phyloP scores from a whole-genome alignment of 2,888 invertebrate species.

The Drosophila fungiperda region DNA sequence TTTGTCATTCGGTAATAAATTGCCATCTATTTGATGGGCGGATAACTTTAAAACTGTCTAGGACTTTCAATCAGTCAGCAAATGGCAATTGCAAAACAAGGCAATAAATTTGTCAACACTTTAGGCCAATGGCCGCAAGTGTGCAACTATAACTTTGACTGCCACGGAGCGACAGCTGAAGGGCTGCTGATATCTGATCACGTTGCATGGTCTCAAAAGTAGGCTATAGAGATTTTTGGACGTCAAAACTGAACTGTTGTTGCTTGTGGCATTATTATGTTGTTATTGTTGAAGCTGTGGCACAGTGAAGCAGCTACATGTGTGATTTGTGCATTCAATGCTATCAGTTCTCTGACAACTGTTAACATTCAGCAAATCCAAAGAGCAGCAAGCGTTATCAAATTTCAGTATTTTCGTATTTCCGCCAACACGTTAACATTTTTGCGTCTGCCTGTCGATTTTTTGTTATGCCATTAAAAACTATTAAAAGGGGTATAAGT shows the following conservation, averaged over 20 bases:
- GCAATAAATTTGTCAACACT: constrained; percentile 78
- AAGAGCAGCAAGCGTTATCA: constrained; percentile 56
- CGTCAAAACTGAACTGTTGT: constrained; percentile 61
- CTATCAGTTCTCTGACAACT: constrained; percentile 16
- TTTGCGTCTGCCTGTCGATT: constrained; percentile 52
- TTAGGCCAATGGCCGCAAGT: constrained; percentile 52
- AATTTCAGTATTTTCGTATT: constrained; percentile 54
- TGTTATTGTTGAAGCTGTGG: constrained; percentile 35
- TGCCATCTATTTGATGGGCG: constrained; percentile 54
- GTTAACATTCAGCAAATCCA: constrained; percentile 22
- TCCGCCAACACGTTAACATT: constrained; percentile 60
- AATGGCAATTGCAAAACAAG: constrained; percentile 69
- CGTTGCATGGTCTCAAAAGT: constrained; percentile 34
- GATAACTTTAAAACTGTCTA: constrained; percentile 37
- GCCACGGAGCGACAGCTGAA: background rate
- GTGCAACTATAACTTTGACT: constrained; percentile 38
- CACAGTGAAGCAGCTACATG: background rate
- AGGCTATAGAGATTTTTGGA: constrained; percentile 43
- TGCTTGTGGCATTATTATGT: constrained; percentile 58
- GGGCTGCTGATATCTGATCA: background rate
- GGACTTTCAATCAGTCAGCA: constrained; percentile 70
- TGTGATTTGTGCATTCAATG: constrained; percentile 50
- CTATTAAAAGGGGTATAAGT: background rate
- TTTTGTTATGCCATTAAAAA: constrained; percentile 8
- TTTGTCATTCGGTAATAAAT: constrained; percentile 9